These are phyloP conservation scores for human (Homo sapiens) DNA, from an alignment of 2,113 vertebrate species.

Conservation along the genomic window GRCh38 chr7:13718501-13719000, in stretches of 20 bases:
- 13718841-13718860: conserved; percentile 7
- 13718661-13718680: conserved; percentile 61
- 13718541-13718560: not conserved
- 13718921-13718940: not conserved
- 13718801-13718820: conserved; percentile 23
- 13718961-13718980: not conserved
- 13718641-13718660: conserved; percentile 58
- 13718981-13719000: not conserved
- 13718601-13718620: conserved; percentile 4
- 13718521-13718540: not conserved
- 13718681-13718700: not conserved
- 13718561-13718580: conserved; percentile 5
- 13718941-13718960: not conserved
- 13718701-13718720: conserved; percentile 50
- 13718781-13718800: conserved; percentile 25
- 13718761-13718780: not conserved
- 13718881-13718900: not conserved
- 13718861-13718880: not conserved
- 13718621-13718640: conserved; percentile 41
- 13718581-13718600: not conserved
- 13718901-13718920: not conserved
- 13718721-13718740: conserved; percentile 33
- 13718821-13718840: not conserved
- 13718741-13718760: conserved; percentile 32
- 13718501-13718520: not conserved